Base-by-base conservation (phyloP, 1,140 invertebrate species). In the Lasaia peninsularis region DNA sequence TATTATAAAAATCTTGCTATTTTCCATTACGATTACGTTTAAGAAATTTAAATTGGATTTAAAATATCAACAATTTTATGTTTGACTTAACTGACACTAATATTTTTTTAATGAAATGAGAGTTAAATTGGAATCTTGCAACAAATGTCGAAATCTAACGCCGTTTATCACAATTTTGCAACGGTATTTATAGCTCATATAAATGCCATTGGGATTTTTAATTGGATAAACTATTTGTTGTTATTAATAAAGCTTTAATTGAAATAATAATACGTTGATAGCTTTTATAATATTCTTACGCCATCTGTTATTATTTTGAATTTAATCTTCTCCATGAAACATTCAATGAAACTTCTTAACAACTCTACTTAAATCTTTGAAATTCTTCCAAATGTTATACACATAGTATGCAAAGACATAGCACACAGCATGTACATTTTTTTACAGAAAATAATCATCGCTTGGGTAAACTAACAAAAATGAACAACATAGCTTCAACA, bases 151-250 rank as follows among this genome's bases (percentile, higher is more conserved):
- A 58, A 61, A 61, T 63, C 52, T 56, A 35, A 35, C 58, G 28
- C 52, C 56, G 58, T 62, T 69, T 69, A 68, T 67, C 58, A 63
- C 55, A 53, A 63, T 70, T 68, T 60, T 54, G 60, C 52, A 61
- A 65, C 44, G 51, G 54, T 67, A 62, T 64, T 67, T 62, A 67
- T 67, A 54, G 51, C 60, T 54, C 51, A 52, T 32, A 55, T 58
- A 56, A 56, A 56, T 56, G 53, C 28, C 53, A 56, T 44, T 48
- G 37, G 24, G 37, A 56, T 44, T 56, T 21, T 48, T 48, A 48
- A 48, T 48, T 48, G 40, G 18, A 20, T 48, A 6, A 20, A 6
- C 5, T 48, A 48, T 48, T 48, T 20, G 18, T 11, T 11, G 18
- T 9, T 21, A 48, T 48, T n/a, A 5, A n/a, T 21, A 7, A 31